Base-by-base conservation (phyloP, 2,797 vertebrate species). In the Coregonus suidteri region DNA sequence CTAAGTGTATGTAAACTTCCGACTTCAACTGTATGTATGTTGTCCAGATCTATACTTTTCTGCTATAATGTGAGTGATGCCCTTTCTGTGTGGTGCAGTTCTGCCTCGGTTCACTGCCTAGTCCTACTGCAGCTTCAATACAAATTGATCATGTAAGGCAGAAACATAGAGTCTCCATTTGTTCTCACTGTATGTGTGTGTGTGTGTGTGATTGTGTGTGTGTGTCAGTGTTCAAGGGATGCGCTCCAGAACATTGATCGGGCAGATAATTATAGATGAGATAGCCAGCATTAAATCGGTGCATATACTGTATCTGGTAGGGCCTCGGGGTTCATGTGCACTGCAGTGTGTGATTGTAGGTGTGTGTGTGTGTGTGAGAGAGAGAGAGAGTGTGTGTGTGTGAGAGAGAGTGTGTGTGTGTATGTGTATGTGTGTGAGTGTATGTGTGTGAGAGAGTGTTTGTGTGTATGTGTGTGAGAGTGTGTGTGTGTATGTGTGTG, bases 181-280 rank as follows among this genome's bases (percentile, higher is more conserved):
- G 85, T 84, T 83, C 79, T 81, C 41, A 11, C 35, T 47, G 7
- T 47, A 2, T 47, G 2, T 11, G 7, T 47, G 2, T 47, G 2
- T 47, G 7, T 37, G 37, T 37, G 35, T 35, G 37, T 41, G 37
- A 6, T 6, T 41, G 37, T 41, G 37, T 37, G 41, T 71, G 47
- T 82, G 76, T 81, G 56, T 76, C 84, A 86, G 88, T 83, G 86
- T 90, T 91, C 84, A 85, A 79, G 73, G 81, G 75, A 65, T 47
- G 41, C 3, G 75, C 56, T 53, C 62, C 7, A 47, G 41, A 82
- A 85, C 87, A 91, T 92, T 80, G 88, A 91, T 91, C 86, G 82
- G 74, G 87, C 85, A 88, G 87, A 86, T 90, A 84, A 84, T 87
- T 88, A 88, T 87, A 89, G 86, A 91, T 84, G 85, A 89, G 89